Conservation (phyloP, 2,113 vertebrate genomes). For the Malaclemys terrapin region DNA sequence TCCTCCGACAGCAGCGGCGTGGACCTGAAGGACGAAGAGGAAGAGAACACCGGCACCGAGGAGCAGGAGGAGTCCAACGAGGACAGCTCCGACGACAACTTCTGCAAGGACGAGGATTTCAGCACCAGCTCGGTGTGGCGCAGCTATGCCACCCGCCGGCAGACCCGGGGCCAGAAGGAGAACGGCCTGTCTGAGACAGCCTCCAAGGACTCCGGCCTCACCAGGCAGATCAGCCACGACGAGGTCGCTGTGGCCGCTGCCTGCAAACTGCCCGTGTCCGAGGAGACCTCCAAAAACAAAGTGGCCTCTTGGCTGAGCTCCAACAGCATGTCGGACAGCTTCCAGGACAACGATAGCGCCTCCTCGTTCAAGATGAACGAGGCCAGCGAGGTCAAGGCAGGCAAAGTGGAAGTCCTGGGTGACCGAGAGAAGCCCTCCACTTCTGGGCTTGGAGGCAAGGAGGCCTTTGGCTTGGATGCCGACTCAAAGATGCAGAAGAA, state of each 20-base stretch:
- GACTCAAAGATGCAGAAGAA: constrained; percentile 68
- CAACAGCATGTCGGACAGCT: constrained; percentile 68
- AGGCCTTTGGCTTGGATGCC: constrained; percentile 69
- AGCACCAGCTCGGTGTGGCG: constrained; percentile 92
- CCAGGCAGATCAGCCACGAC: constrained; percentile 56
- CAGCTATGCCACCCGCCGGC: constrained; percentile 95
- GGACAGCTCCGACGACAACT: constrained; percentile 96
- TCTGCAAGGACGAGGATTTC: constrained; percentile 92
- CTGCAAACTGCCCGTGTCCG: constrained; percentile 86
- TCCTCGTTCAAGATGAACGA: constrained; percentile 74
- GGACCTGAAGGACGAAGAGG: constrained; percentile 87
- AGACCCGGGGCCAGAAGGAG: constrained; percentile 93
- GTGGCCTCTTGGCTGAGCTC: constrained; percentile 95
- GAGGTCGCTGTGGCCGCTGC: neutral
- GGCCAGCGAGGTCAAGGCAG: constrained; percentile 53
- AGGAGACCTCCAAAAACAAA: constrained; percentile 95
- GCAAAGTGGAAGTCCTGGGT: neutral
- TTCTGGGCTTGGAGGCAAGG: constrained; percentile 23
- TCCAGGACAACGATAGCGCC: constrained; percentile 71
- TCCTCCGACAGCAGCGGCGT: constrained; percentile 97
- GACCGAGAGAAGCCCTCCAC: constrained; percentile 58
- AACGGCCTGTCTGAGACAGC: constrained; percentile 77
- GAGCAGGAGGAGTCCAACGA: constrained; percentile 92
- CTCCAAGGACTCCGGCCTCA: constrained; percentile 86
- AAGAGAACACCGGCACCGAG: constrained; percentile 89